Base-by-base conservation (phyloP, 2,888 invertebrate species). In the Choreutis nemorana region DNA sequence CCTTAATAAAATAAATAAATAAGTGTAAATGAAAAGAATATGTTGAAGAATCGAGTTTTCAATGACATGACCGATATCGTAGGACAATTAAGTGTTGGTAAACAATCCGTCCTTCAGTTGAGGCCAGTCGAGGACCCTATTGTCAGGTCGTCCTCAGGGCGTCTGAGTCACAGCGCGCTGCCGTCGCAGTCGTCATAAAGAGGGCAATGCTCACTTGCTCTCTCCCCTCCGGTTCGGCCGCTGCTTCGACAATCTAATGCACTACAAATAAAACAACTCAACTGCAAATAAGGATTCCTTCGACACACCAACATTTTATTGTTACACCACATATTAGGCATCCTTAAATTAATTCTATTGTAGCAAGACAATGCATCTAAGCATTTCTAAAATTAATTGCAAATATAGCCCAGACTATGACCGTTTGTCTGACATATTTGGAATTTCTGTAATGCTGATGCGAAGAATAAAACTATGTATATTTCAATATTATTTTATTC, bases 161-260 rank as follows among this genome's bases (percentile, higher is more conserved):
- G 66, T 65, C 68, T 73, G 75, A 75, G 58, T 78, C 73, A 63
- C 58, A 46, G 45, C 56, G 60, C 59, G 66, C 62, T 64, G 62
- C 64, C 61, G 14, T 20, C 64, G 62, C 64, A 60, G 14, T 20
- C 21, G 64, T 71, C 72, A 72, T 75, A 61, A 72, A 71, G 72
- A 75, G 77, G 77, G 70, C 77, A 72, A 63, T 77, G 77, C 68
- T 73, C 77, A 73, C 62, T 63, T 57, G 53, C 55, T 52, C 52
- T 55, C 64, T 64, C 64, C 59, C 60, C 55, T 59, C 56, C 53
- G 49, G 51, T 48, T 43, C 53, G 60, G 48, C 52, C 61, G 56
- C 47, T 64, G 65, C 70, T 67, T 48, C 55, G 45, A 43, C 39
- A 44, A 52, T 47, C 50, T 46, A 48, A 46, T 48, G 49, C 50